A percentile compares a stretch with the other conserved stretches of the same genome.
Conservation (phyloP, 2,888 invertebrate genomes). For the Morpho deidamia region DNA sequence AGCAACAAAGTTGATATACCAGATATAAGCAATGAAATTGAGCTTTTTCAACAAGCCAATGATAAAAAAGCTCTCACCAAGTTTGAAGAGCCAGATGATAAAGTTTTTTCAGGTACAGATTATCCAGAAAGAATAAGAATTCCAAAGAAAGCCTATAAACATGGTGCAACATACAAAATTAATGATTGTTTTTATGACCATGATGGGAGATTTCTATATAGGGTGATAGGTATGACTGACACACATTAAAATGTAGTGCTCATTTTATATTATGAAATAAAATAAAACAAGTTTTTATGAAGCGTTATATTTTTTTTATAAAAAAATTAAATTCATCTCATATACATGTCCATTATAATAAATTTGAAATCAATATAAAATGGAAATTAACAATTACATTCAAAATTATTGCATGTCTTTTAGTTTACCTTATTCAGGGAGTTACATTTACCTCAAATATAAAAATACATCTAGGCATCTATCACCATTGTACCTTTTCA, state of each 20-base stretch:
- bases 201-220: constrained; percentile 88
- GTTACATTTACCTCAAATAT: constrained; percentile 23
- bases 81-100: constrained; percentile 37
- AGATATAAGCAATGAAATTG: constrained; percentile 39
- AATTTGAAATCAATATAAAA: constrained; percentile 27
- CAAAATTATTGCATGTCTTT: constrained; percentile 39
- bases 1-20: constrained; percentile 15
- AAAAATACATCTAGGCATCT: constrained; percentile 48
- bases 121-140: constrained; percentile 83
- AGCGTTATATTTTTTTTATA: constrained; percentile 64
- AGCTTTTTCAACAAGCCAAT: constrained; percentile 31
- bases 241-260: constrained; percentile 23
- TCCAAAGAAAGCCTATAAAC: constrained; percentile 80
- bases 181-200: constrained; percentile 89
- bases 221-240: constrained; percentile 83
- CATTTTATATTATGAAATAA: constrained; percentile 38
- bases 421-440: constrained; percentile 23
- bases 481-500: constrained; percentile 51
- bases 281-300: constrained; percentile 43
- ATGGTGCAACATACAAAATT: constrained; percentile 84
- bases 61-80: constrained; percentile 33
- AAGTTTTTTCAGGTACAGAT: constrained; percentile 36
- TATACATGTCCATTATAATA: constrained; percentile 56
- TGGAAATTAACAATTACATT: constrained; percentile 23
- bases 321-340: constrained; percentile 70